Percentiles rank a stretch among this genome's conserved stretches.
Conservation (phyloP, 2,113 vertebrate species). For the Dasyurus viverrinus region DNA sequence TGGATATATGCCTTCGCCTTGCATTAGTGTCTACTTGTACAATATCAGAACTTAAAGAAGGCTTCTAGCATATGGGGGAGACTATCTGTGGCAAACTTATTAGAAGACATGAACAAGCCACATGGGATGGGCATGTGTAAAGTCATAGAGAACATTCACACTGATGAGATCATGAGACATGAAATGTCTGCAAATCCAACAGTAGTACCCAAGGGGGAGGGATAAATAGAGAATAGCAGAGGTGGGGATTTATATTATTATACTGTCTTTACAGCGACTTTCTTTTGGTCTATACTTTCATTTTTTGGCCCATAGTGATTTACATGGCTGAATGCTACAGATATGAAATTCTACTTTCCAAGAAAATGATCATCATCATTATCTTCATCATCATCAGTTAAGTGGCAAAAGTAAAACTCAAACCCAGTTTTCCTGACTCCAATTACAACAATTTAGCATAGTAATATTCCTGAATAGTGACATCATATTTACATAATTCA, state of each 20-base stretch:
- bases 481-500: background rate
- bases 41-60: background rate
- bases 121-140: background rate
- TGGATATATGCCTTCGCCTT: background rate
- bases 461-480: background rate
- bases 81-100: background rate
- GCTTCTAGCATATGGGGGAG: background rate
- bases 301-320: background rate
- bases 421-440: background rate
- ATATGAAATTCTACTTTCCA: background rate
- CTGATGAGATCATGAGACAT: background rate
- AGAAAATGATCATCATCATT: background rate
- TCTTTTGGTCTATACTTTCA: slow-evolving; percentile 5
- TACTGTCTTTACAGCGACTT: background rate
- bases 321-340: background rate
- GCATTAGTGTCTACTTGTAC: background rate
- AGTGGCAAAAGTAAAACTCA: background rate
- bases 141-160: background rate
- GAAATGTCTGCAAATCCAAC: background rate
- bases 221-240: background rate
- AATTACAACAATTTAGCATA: background rate
- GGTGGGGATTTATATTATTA: background rate
- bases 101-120: background rate
- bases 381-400: too few relatives aligned
- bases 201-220: background rate